Percentiles rank a stretch among this genome's conserved stretches.
These are phyloP conservation scores for Athalia circularis DNA, from an alignment of 2,888 invertebrate genomes.

Conservation along the genomic window DNA sequence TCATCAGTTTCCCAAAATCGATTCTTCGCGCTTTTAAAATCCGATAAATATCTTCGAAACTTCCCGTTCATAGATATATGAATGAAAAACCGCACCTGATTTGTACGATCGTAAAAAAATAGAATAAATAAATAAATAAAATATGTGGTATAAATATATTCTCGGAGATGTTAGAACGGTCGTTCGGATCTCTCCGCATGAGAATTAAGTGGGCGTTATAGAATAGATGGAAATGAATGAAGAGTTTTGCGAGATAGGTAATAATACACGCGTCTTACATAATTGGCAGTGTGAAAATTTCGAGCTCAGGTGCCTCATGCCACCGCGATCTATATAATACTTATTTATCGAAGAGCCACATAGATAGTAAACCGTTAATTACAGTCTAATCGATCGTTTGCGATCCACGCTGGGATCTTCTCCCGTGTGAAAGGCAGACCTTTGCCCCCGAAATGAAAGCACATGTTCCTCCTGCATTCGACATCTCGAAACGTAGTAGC, in stretches of 20 bases:
- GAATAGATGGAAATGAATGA: background rate
- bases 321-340: background rate
- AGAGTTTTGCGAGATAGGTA: background rate
- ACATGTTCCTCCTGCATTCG: background rate
- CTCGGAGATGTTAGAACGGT: no score
- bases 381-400: constrained; percentile 9
- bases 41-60: no score
- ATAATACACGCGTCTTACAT: no score
- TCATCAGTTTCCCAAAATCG: no score
- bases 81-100: no score
- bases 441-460: constrained; percentile 30
- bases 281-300: background rate
- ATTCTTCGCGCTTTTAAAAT: no score
- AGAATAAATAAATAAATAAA: no score
- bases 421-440: constrained; percentile 40
- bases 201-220: background rate
- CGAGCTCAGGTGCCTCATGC: background rate
- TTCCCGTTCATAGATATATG: no score
- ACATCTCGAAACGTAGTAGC: background rate
- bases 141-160: no score
- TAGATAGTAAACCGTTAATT: constrained; percentile 20
- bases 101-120: no score
- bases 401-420: constrained; percentile 3
- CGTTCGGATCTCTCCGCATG: no score
- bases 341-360: constrained; percentile 1